These are phyloP conservation scores for Zaprionus lachaisei DNA, from an alignment of 1,140 invertebrate genomes.

Conservation along the genomic window DNA sequence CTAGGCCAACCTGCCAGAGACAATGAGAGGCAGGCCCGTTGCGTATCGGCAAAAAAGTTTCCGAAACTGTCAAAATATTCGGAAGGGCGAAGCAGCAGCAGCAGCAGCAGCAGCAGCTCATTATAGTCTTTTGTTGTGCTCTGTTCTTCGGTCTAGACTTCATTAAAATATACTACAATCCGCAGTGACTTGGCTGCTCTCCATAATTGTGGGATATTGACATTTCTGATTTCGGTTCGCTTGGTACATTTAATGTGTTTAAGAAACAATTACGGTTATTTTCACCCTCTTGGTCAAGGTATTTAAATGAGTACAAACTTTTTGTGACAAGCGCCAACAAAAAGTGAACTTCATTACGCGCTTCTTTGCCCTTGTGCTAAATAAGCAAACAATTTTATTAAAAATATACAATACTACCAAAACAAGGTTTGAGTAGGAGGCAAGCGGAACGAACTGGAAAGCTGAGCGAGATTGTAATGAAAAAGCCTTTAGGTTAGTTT, in stretches of 20 bases:
- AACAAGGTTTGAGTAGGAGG: constrained; percentile 21
- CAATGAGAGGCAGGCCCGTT: background rate
- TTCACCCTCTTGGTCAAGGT: background rate
- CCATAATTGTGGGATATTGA: constrained; percentile 67
- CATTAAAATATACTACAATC: constrained; percentile 57
- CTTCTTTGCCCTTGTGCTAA: constrained; percentile 64
- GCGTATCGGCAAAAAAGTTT: constrained; percentile 52
- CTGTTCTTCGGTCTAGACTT: constrained; percentile 67
- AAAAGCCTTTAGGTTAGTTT: constrained; percentile 80
- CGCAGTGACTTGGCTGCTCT: background rate
- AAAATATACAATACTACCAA: constrained; percentile 24
- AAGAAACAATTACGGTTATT: constrained; percentile 65
- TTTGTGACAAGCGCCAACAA: background rate
- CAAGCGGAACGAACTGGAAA: constrained; percentile 15
- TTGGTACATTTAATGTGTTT: constrained; percentile 36
- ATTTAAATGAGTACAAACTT: constrained; percentile 2
- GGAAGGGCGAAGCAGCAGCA: constrained; percentile 23
- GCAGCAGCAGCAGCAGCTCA: constrained; percentile 48
- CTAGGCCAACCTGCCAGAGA: background rate
- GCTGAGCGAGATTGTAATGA: constrained; percentile 68
- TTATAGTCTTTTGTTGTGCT: constrained; percentile 51
- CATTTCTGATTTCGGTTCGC: constrained; percentile 57
- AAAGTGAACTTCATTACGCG: constrained; percentile 37
- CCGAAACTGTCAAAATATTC: constrained; percentile 71
- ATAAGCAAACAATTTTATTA: constrained; percentile 72